phyloP scores from a whole-genome alignment of 2,797 vertebrate genomes.

The Tokudaia tokunoshimensis region DNA sequence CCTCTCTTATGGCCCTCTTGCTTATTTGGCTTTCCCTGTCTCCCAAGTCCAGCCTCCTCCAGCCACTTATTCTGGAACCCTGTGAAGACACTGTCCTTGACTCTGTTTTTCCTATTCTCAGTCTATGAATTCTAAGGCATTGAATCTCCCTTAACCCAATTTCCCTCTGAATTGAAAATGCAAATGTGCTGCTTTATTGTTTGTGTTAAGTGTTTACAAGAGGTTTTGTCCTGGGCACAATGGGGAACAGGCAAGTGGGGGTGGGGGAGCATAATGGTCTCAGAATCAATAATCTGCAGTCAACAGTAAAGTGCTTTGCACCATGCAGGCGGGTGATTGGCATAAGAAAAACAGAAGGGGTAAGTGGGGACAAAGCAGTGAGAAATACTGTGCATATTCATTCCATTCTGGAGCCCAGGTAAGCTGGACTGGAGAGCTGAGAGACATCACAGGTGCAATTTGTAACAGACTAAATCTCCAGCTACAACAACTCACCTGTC shows the following conservation, averaged over 20 bases:
- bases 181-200: conserved; percentile 70
- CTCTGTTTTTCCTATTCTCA: conserved; percentile 39
- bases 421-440: neutral
- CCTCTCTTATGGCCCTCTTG: neutral
- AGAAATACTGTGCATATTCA: neutral
- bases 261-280: neutral
- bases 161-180: conserved; percentile 72
- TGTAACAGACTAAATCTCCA: conserved; percentile 29
- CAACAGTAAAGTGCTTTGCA: conserved; percentile 20
- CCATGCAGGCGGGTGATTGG: neutral
- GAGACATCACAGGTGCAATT: neutral
- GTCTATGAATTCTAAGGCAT: conserved; percentile 40
- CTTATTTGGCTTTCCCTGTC: neutral
- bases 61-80: conserved; percentile 24
- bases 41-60: conserved; percentile 37
- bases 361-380: neutral
- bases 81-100: conserved; percentile 54
- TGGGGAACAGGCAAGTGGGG: neutral
- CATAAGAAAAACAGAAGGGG: neutral
- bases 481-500: neutral
- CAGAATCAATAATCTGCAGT: conserved; percentile 24
- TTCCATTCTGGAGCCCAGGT: neutral
- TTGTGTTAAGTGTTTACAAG: conserved; percentile 65
- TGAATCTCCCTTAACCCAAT: conserved; percentile 70
- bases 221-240: conserved; percentile 61